Percentiles rank a stretch among this genome's conserved stretches.
phyloP scores from a whole-genome alignment of 2,888 invertebrate genomes.

The Drosophila anomalipes region DNA sequence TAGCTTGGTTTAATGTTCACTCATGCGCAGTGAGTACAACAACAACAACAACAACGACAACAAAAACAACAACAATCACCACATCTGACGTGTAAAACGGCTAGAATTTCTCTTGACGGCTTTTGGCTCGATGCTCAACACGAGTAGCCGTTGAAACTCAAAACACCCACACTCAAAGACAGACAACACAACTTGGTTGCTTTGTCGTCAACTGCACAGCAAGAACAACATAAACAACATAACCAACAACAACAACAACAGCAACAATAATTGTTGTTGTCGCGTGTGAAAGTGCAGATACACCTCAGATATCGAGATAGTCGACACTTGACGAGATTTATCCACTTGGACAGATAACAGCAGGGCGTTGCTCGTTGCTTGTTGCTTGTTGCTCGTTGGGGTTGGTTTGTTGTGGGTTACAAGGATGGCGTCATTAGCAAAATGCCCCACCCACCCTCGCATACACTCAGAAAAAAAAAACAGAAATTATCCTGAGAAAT shows the following conservation, averaged over 20 bases:
- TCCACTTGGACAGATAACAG: constrained; percentile 26
- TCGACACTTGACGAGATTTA: constrained; percentile 22
- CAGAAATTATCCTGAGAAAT: not conserved
- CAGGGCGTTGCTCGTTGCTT: not conserved
- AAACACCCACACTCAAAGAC: constrained; percentile 61
- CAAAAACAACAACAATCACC: constrained; percentile 35
- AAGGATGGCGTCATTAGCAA: constrained; percentile 51
- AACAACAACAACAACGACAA: constrained; percentile 34
- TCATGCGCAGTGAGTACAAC: constrained; percentile 75
- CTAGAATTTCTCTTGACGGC: constrained; percentile 75
- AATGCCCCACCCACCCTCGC: constrained; percentile 29
- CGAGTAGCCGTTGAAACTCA: constrained; percentile 76
- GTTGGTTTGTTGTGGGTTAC: not conserved
- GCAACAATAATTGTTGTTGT: constrained; percentile 27
- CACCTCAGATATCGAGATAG: constrained; percentile 26
- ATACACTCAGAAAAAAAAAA: not conserved
- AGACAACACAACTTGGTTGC: constrained; percentile 28
- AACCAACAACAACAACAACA: not conserved
- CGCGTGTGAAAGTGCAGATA: constrained; percentile 66
- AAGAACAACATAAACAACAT: constrained; percentile 18
- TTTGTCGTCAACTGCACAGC: constrained; percentile 17
- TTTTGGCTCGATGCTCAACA: constrained; percentile 69
- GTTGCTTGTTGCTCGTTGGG: not conserved
- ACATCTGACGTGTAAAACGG: constrained; percentile 77
- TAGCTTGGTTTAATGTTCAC: constrained; percentile 71